Base-by-base conservation (phyloP, 2,113 vertebrate genomes). In the Prunella himalayana region DNA sequence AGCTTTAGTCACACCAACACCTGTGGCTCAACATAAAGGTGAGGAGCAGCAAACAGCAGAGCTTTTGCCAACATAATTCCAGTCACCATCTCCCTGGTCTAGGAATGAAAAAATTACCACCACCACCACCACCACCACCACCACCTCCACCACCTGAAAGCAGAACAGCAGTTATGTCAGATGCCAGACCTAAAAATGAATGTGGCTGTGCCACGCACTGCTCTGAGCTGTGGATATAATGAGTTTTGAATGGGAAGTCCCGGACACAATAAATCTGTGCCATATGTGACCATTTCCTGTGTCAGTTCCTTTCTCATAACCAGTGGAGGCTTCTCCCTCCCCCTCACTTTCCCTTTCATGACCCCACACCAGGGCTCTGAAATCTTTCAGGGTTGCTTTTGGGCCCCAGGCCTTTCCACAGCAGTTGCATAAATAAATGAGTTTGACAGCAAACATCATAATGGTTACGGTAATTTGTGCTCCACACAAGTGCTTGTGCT, bases 241-340 rank as follows among this genome's bases (percentile, higher is more conserved):
- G 98, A 98, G 98, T 98, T 98, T 97, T 98, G 98, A 99, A 98
- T 98, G 98, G 98, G 98, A 98, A 98, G 98, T 97, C 98, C 98
- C 66, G 97, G 98, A 98, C 98, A 97, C 98, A 98, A 99, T 98
- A 99, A 99, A 99, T 99, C 98, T 98, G 97, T 98, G 98, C 98
- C 99, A 99, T 99, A 98, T 99, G 98, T 98, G 98, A 98, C 98
- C 97, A 98, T 98, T 99, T 99, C 99, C 99, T 99, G 98, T 98
- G 98, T 99, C 98, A 98, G 98, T 98, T 98, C 98, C 98, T 98
- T 98, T 99, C 98, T 98, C 98, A 98, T 98, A 98, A 98, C 96
- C 97, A 98, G 97, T 82, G 95, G 94, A 98, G 96, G 94, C 92
- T 97, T 97, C 7, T 0, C 56, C 84, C 87, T 95, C 66, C 84